Evolutionary conservation across 2,888 invertebrate species (phyloP).

Genomic region (Phrixothrix hirtus): DNA sequence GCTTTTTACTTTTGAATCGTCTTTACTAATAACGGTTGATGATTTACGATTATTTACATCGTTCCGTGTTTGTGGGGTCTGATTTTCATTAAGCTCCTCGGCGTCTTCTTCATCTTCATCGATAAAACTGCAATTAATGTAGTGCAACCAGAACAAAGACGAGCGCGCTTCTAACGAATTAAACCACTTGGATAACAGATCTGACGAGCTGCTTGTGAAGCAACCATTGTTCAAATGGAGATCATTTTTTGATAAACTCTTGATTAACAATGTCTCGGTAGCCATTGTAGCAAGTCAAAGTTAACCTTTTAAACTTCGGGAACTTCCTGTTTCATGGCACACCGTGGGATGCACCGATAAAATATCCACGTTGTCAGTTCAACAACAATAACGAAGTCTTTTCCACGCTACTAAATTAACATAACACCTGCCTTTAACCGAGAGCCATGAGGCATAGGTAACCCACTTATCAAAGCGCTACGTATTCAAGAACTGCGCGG

Average conservation of each 20-base stretch:
- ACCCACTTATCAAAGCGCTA: conserved; percentile 39
- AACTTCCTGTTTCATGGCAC: conserved; percentile 4
- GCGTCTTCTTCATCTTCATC: conserved; percentile 24
- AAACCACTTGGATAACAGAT: conserved; percentile 50
- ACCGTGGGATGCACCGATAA: conserved; percentile 6
- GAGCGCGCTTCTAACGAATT: conserved; percentile 51
- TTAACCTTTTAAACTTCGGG: not conserved
- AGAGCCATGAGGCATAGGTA: conserved; percentile 42
- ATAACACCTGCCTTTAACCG: conserved; percentile 33
- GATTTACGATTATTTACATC: not conserved
- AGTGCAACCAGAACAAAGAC: conserved; percentile 51
- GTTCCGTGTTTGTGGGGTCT: too few relatives aligned
- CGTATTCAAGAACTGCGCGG: conserved; percentile 22
- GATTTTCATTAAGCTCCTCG: conserved; percentile 6
- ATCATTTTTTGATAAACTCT: conserved; percentile 34
- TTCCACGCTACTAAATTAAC: conserved; percentile 19
- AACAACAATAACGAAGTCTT: conserved; percentile 5
- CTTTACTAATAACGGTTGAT: not conserved
- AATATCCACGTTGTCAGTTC: conserved; percentile 4
- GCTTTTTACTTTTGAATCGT: not conserved
- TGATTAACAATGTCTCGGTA: conserved; percentile 39
- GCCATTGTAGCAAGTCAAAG: conserved; percentile 32
- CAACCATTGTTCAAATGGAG: conserved; percentile 32
- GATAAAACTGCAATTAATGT: conserved; percentile 34
- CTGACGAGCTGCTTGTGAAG: conserved; percentile 33